These are phyloP conservation scores for Xestia c-nigrum DNA, from an alignment of 2,888 invertebrate genomes.

Conservation along the genomic window DNA sequence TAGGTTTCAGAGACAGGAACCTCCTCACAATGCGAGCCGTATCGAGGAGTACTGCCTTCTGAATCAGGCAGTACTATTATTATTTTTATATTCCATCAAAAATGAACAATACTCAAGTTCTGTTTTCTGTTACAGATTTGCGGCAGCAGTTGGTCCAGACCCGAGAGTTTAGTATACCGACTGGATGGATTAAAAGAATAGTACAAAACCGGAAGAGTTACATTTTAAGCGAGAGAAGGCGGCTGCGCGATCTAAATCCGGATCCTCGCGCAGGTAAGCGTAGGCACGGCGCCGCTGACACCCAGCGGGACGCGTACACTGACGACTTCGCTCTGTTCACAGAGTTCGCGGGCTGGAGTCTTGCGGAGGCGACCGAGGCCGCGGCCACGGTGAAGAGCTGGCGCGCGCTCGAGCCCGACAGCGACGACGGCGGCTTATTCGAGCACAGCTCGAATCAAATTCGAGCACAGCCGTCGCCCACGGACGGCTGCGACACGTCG, in stretches of 20 bases:
- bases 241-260: constrained; percentile 41
- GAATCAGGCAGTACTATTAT: too few relatives aligned
- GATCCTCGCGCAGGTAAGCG: constrained; percentile 21
- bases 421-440: constrained; percentile 87
- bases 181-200: constrained; percentile 69
- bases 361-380: constrained; percentile 59
- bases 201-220: constrained; percentile 65
- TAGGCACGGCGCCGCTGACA: not conserved
- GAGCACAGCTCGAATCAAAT: constrained; percentile 85
- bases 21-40: too few relatives aligned
- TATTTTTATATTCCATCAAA: too few relatives aligned
- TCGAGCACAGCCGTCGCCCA: too few relatives aligned
- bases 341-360: constrained; percentile 75
- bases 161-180: constrained; percentile 71
- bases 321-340: constrained; percentile 15
- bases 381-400: constrained; percentile 40
- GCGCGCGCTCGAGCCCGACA: constrained; percentile 63
- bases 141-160: constrained; percentile 48
- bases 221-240: constrained; percentile 62
- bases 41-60: too few relatives aligned
- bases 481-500: constrained; percentile 62
- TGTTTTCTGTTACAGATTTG: constrained; percentile 57
- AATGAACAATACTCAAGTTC: too few relatives aligned
- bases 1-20: too few relatives aligned
- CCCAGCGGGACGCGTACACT: not conserved